Evolutionary conservation across 2,797 vertebrate species (phyloP).

Genomic region (Takifugu rubripes): DNA sequence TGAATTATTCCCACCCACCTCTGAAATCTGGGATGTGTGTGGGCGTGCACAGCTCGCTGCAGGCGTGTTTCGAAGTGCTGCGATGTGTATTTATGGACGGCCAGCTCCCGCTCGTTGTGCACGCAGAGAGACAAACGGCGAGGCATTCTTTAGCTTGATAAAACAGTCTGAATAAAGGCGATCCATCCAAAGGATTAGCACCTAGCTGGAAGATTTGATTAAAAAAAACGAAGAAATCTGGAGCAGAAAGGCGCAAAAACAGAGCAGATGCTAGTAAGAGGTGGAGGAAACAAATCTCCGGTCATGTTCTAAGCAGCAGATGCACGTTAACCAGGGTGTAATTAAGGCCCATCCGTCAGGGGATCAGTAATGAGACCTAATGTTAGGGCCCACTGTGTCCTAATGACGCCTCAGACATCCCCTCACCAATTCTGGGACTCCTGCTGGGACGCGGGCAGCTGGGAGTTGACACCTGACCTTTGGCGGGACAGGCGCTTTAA

Average conservation of each 20-base stretch:
- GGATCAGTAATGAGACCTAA: constrained; percentile 75
- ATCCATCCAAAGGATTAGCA: constrained; percentile 22
- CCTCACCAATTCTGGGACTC: constrained; percentile 33
- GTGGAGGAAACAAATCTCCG: constrained; percentile 13
- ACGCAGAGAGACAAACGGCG: not conserved
- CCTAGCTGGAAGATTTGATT: constrained; percentile 1
- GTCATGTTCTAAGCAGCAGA: constrained; percentile 50
- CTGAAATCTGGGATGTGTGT: constrained; percentile 39
- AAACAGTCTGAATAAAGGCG: constrained; percentile 22
- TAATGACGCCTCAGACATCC: constrained; percentile 68
- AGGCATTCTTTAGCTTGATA: constrained; percentile 22
- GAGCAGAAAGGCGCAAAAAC: constrained; percentile 33
- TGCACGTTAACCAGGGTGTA: constrained; percentile 57
- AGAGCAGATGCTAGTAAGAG: constrained; percentile 20
- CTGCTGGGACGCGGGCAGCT: constrained; percentile 51
- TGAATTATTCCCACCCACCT: constrained; percentile 35
- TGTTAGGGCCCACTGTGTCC: constrained; percentile 68
- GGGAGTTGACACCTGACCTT: constrained; percentile 62
- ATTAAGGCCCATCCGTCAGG: constrained; percentile 71
- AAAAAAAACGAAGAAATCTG: constrained; percentile 14
- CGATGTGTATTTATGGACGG: constrained; percentile 44
- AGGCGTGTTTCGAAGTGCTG: constrained; percentile 36
- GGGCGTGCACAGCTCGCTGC: constrained; percentile 38
- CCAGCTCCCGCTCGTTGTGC: constrained; percentile 18
- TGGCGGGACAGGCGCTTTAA: constrained; percentile 47